Percentiles rank a stretch among this genome's conserved stretches.
phyloP scores from a whole-genome alignment of 2,797 vertebrate genomes.

The Urocyon cinereoargenteus region DNA sequence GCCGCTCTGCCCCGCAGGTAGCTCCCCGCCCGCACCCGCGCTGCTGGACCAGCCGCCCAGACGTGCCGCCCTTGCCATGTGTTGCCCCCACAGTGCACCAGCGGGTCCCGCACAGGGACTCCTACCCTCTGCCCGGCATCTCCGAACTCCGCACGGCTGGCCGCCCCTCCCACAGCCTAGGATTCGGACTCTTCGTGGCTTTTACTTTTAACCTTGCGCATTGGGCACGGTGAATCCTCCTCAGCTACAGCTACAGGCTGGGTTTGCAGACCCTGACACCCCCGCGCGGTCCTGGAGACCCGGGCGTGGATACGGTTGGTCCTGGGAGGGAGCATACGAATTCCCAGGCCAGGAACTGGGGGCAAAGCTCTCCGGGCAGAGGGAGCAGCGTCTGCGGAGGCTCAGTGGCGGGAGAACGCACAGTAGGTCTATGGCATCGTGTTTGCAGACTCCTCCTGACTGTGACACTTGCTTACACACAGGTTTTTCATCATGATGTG shows the following conservation, averaged over 20 bases:
- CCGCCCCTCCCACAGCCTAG: not conserved
- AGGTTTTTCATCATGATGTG: not conserved
- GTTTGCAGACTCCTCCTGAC: not conserved
- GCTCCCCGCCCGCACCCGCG: too few relatives aligned
- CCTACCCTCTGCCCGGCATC: fast-evolving
- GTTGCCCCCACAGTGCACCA: too few relatives aligned
- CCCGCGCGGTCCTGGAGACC: too few relatives aligned
- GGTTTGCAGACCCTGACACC: not conserved
- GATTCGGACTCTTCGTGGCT: not conserved
- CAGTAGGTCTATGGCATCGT: not conserved
- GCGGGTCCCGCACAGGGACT: not conserved
- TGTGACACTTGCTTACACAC: not conserved
- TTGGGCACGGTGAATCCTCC: not conserved
- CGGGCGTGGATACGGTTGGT: fast-evolving
- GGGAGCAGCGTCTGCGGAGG: not conserved
- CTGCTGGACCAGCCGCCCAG: too few relatives aligned
- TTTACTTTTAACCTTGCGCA: not conserved
- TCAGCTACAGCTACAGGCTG: not conserved
- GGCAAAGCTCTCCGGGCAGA: not conserved
- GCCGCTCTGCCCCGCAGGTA: too few relatives aligned
- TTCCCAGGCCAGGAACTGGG: not conserved
- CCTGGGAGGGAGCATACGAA: not conserved
- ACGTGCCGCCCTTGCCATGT: too few relatives aligned
- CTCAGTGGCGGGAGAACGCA: not conserved
- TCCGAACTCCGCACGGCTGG: not conserved